Evolutionary conservation across 1,140 invertebrate genomes (phyloP), one percentile per base, ranked within the genome.

Genomic region (Microvelia longipes): DNA sequence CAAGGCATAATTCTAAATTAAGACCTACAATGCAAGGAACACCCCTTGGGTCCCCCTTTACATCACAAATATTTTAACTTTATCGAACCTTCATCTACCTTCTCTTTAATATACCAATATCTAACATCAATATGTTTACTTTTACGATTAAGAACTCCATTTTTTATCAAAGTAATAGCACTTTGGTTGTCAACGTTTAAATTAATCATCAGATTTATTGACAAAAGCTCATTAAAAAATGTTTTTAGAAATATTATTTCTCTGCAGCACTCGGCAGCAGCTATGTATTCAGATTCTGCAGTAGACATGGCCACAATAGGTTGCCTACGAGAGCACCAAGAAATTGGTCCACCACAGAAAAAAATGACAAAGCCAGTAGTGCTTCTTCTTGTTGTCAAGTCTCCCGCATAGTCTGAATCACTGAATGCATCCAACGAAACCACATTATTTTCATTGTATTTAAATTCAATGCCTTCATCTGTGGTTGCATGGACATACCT

Each of bases 321-420:
- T 67, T 73, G 73, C 50, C 60, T 68, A 25, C 67, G 29, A 25
- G 71, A 67, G 25, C 66, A 26, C 73, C 71, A 73, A 15, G 68
- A n/a, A 15, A 73, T 71, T 2, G 69, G 29, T 29, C 66, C 71
- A 29, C 69, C 69, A 14, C 50, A 64, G 25, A 35, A 72, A 11
- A 64, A 35, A 29, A 73, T 72, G 62, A 73, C 29, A 61, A 60
- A 73, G n/a, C 71, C 73, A 29, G 35, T 70, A 1, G 69, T 73
- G 29, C 68, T 70, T 35, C 63, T 62, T 65, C 71, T 24, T 25
- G 35, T 60, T 29, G 29, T 25, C 1, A 19, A 26, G 27, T 70
- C 68, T 35, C 60, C 29, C 26, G 71, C 72, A 68, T 29, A 72
- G 61, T 71, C 68, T 1, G 71, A 60, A 50, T 73, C 72, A 68